These are phyloP conservation scores for Procambarus clarkii DNA, from an alignment of 1,140 invertebrate species.

Conservation along the genomic window DNA sequence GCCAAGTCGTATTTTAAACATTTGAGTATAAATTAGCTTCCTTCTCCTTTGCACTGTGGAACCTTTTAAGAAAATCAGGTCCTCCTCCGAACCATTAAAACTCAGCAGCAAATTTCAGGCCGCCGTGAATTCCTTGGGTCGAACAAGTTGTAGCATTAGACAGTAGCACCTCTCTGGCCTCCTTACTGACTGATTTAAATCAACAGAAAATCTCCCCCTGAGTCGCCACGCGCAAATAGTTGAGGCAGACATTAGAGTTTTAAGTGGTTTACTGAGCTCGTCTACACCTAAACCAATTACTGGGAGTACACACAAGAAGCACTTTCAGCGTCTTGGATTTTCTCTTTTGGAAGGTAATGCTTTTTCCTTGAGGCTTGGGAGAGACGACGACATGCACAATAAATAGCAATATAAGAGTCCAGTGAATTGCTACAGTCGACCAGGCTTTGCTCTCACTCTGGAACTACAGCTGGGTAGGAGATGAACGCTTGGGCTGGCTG, in stretches of 20 bases:
- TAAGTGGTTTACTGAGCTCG: conserved; percentile 12
- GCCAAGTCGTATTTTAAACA: neutral
- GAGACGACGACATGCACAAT: neutral
- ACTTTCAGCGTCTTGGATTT: neutral
- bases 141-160: neutral
- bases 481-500: too few relatives aligned
- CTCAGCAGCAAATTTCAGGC: conserved; percentile 26
- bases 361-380: neutral
- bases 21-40: conserved; percentile 16
- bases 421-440: neutral
- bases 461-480: too few relatives aligned
- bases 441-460: too few relatives aligned
- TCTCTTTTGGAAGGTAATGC: neutral
- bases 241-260: conserved; percentile 16
- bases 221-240: neutral
- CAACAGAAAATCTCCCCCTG: neutral
- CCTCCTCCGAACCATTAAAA: conserved; percentile 21
- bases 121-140: conserved; percentile 10
- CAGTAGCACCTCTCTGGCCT: neutral
- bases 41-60: conserved; percentile 15
- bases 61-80: conserved; percentile 46
- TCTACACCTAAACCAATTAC: conserved; percentile 23
- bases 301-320: neutral
- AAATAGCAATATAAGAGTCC: neutral
- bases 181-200: conserved; percentile 5